Evolutionary conservation across 2,113 vertebrate genomes (phyloP).

Genomic region (Diglossa brunneiventris): DNA sequence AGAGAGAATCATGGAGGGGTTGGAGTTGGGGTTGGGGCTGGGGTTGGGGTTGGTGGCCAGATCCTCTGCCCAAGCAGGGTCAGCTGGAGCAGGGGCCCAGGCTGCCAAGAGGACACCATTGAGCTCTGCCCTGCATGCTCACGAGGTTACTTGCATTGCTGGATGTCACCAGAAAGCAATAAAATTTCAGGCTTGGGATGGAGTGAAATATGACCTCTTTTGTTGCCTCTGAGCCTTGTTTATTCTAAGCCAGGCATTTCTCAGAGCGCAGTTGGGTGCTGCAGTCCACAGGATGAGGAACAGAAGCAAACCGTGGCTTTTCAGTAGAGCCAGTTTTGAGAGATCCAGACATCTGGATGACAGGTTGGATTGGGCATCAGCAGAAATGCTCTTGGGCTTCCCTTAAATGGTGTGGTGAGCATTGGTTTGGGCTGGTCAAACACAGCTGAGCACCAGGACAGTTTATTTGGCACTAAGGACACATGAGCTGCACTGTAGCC

Average conservation of each 20-base stretch:
- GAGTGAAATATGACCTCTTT: conserved; percentile 57
- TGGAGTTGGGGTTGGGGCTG: background rate
- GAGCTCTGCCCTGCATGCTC: background rate
- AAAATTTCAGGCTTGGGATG: conserved; percentile 4
- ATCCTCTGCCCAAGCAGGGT: background rate
- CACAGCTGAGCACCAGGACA: background rate
- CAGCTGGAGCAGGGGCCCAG: background rate
- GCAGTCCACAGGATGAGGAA: background rate
- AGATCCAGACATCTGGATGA: background rate
- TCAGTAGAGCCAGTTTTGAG: background rate
- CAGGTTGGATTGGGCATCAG: background rate
- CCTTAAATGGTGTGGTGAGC: background rate
- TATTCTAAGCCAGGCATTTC: background rate
- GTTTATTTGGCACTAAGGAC: background rate
- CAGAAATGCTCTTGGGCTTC: background rate
- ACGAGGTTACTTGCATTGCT: background rate
- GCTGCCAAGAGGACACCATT: background rate
- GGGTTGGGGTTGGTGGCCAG: background rate
- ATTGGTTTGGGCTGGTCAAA: background rate
- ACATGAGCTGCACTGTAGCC: background rate
- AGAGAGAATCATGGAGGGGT: background rate
- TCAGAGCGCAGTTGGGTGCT: background rate
- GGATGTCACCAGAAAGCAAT: conserved; percentile 56
- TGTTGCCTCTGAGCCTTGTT: conserved; percentile 41
- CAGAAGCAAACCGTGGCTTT: background rate